These are phyloP conservation scores for Brenthis hecate DNA, from an alignment of 2,888 invertebrate genomes.

Conservation along the genomic window DNA sequence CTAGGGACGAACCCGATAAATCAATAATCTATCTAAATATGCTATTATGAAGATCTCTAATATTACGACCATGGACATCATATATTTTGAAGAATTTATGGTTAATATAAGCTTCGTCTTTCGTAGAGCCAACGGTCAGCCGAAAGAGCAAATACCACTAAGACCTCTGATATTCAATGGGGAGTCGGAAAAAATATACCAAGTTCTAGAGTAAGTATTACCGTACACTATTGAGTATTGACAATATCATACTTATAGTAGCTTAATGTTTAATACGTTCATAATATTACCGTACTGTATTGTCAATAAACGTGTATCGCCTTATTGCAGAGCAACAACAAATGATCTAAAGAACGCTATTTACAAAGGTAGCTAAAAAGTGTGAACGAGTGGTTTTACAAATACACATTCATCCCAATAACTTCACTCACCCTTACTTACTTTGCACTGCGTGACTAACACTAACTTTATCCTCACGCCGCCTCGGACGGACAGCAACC, in stretches of 20 bases:
- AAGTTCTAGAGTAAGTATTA: constrained; percentile 88
- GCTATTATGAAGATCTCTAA: too few relatives aligned
- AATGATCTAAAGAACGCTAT: constrained; percentile 80
- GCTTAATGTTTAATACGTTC: constrained; percentile 22
- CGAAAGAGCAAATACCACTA: constrained; percentile 89
- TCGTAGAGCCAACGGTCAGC: constrained; percentile 74
- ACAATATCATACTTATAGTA: not conserved
- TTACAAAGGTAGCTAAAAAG: constrained; percentile 73
- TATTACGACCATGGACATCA: too few relatives aligned
- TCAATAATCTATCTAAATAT: too few relatives aligned
- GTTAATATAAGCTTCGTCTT: not conserved
- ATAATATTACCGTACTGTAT: constrained; percentile 11
- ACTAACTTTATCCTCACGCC: constrained; percentile 44
- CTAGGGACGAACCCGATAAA: too few relatives aligned
- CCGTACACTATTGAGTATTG: not conserved
- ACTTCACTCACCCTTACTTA: constrained; percentile 31
- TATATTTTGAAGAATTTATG: too few relatives aligned
- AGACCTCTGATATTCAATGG: constrained; percentile 87
- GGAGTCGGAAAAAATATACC: constrained; percentile 85
- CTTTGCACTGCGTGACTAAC: constrained; percentile 42
- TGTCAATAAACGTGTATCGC: constrained; percentile 47
- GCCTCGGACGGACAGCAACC: constrained; percentile 58
- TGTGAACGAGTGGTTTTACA: constrained; percentile 56
- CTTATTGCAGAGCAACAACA: constrained; percentile 80
- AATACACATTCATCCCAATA: constrained; percentile 13